A percentile compares a stretch with the other conserved stretches of the same genome.
Evolutionary conservation across 2,797 vertebrate genomes (phyloP).

Genomic region (Helostoma temminkii): DNA sequence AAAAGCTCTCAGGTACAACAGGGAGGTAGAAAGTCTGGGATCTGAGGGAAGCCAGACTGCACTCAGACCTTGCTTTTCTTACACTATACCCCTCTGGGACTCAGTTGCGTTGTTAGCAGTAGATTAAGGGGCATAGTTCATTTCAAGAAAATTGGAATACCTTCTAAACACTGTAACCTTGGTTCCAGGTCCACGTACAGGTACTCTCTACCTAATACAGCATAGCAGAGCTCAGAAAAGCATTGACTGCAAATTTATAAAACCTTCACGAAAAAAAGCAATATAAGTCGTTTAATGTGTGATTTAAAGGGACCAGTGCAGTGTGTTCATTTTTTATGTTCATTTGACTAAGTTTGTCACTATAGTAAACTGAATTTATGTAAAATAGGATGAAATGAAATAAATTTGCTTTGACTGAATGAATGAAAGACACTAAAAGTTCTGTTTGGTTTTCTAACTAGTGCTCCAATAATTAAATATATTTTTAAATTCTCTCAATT

Average conservation of each 20-base stretch:
- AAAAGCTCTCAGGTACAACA: constrained; percentile 41
- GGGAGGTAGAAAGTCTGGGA: constrained; percentile 29
- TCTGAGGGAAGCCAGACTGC: constrained; percentile 21
- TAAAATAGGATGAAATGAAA: not conserved
- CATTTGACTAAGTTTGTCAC: not conserved
- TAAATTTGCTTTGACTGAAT: constrained; percentile 7
- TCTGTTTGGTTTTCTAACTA: not conserved
- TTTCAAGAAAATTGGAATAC: not conserved
- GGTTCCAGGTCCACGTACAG: not conserved
- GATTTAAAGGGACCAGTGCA: not conserved
- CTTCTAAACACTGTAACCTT: not conserved
- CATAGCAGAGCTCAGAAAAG: not conserved
- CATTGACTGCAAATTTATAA: not conserved
- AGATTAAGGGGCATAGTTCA: not conserved
- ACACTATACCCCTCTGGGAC: not conserved
- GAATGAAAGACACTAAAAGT: not conserved
- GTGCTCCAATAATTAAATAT: not conserved
- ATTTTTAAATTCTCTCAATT: constrained; percentile 14
- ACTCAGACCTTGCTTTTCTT: constrained; percentile 25
- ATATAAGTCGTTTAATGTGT: not conserved
- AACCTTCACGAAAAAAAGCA: not conserved
- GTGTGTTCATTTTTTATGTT: too few relatives aligned
- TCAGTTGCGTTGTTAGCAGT: not conserved
- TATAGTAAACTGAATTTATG: not conserved
- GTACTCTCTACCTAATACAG: not conserved